phyloP scores from a whole-genome alignment of 1,140 invertebrate genomes.

The Saxidomus purpurata region DNA sequence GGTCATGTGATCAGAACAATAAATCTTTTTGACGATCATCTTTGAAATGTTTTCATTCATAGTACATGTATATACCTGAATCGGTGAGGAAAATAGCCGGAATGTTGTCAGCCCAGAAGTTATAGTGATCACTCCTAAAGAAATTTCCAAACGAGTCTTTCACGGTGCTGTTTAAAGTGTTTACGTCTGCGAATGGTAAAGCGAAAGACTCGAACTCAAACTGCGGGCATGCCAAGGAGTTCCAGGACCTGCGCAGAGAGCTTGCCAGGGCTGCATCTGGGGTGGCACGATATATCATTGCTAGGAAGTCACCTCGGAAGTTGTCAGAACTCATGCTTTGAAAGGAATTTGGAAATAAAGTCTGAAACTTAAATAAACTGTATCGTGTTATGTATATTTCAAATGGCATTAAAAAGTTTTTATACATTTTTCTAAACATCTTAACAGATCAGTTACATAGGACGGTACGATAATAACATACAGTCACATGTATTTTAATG shows the following conservation, averaged over 20 bases:
- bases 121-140: constrained; percentile 35
- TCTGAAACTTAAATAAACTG: constrained; percentile 13
- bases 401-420: too few species aligned
- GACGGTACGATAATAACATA: neutral
- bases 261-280: neutral
- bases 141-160: neutral
- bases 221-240: neutral
- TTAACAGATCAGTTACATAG: neutral
- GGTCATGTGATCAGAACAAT: neutral
- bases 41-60: neutral
- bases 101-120: constrained; percentile 46
- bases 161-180: neutral
- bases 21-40: too few species aligned
- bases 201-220: constrained; percentile 38
- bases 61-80: constrained; percentile 2
- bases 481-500: neutral
- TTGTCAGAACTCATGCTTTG: constrained; percentile 6
- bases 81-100: constrained; percentile 49
- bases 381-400: neutral
- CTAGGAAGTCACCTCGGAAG: constrained; percentile 34
- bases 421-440: neutral
- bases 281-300: neutral
- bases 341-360: constrained; percentile 27
- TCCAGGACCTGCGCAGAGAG: neutral
- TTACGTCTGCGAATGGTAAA: neutral